Evolutionary conservation across 1,140 invertebrate genomes (phyloP).

Genomic region (Drosophila yakuba): DNA sequence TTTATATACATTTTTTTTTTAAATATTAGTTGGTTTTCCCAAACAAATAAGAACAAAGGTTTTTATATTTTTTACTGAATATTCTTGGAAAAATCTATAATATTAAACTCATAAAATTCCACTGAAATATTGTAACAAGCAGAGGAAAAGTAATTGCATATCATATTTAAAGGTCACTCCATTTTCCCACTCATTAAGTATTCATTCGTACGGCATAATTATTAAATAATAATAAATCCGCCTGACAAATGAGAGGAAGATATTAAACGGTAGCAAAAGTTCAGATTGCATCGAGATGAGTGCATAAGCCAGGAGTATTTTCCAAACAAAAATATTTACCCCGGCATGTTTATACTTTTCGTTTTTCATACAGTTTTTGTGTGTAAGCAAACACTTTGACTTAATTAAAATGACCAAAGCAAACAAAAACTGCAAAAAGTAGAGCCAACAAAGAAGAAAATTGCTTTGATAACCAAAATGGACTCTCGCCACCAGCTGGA

Average conservation of each 20-base stretch:
- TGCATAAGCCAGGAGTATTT: conserved; percentile 7
- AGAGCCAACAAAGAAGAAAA: conserved; percentile 21
- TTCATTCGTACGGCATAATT: conserved; percentile 21
- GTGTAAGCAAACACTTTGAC: conserved; percentile 46
- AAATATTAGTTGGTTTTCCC: neutral
- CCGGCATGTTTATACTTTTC: conserved; percentile 17
- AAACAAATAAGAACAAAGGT: no score
- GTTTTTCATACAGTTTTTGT: conserved; percentile 6
- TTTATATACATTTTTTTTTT: no score
- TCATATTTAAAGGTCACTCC: no score
- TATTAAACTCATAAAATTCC: neutral
- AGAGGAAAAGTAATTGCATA: no score
- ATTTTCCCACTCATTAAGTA: conserved; percentile 27
- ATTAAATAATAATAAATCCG: conserved; percentile 36
- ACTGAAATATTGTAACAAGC: no score
- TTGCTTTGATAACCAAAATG: conserved; percentile 35
- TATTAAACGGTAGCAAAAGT: conserved; percentile 14
- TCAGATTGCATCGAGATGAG: conserved; percentile 1
- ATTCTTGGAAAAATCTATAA: no score
- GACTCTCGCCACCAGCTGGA: conserved; percentile 8
- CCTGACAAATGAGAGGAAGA: neutral
- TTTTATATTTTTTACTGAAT: no score
- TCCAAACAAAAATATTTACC: conserved; percentile 41
- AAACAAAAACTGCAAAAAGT: conserved; percentile 37
- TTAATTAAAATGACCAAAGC: conserved; percentile 47